Percentiles rank a stretch among this genome's conserved stretches.
These are phyloP conservation scores for Polyommatus iphigenia DNA, from an alignment of 2,888 invertebrate genomes.

Conservation along the genomic window DNA sequence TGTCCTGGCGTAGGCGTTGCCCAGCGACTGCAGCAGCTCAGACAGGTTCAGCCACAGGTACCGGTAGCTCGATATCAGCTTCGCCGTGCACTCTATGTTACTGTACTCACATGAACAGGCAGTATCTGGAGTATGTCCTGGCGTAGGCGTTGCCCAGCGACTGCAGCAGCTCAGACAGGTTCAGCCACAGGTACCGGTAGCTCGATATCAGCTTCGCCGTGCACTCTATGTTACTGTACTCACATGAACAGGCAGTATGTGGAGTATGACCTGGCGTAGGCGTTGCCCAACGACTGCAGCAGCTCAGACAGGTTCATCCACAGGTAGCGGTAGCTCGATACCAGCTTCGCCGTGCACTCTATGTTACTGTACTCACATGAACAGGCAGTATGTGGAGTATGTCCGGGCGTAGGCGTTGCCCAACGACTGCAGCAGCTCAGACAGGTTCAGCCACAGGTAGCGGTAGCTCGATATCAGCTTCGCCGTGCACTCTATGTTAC, in stretches of 20 bases:
- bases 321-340: slow-evolving; percentile 81
- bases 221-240: too few species aligned
- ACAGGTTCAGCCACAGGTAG: slow-evolving; percentile 82
- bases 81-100: too few species aligned
- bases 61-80: too few species aligned
- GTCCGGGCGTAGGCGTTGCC: slow-evolving; percentile 85
- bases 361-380: slow-evolving; percentile 56
- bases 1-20: too few species aligned
- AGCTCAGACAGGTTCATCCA: slow-evolving; percentile 84
- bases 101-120: too few species aligned
- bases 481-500: slow-evolving; percentile 72
- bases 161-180: too few species aligned
- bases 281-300: slow-evolving; percentile 83
- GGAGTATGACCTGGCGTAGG: slow-evolving; percentile 84
- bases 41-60: too few species aligned
- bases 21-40: too few species aligned
- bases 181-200: too few species aligned
- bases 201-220: too few species aligned
- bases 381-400: slow-evolving; percentile 83
- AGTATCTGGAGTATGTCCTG: too few species aligned
- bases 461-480: slow-evolving; percentile 82
- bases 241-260: slow-evolving; percentile 81
- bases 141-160: too few species aligned
- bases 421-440: slow-evolving; percentile 82
- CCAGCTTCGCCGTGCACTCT: slow-evolving; percentile 78